Evolutionary conservation across 2,797 vertebrate genomes (phyloP), one percentile per base, ranked within the genome.

Genomic region (Yasuhikotakia modesta): DNA sequence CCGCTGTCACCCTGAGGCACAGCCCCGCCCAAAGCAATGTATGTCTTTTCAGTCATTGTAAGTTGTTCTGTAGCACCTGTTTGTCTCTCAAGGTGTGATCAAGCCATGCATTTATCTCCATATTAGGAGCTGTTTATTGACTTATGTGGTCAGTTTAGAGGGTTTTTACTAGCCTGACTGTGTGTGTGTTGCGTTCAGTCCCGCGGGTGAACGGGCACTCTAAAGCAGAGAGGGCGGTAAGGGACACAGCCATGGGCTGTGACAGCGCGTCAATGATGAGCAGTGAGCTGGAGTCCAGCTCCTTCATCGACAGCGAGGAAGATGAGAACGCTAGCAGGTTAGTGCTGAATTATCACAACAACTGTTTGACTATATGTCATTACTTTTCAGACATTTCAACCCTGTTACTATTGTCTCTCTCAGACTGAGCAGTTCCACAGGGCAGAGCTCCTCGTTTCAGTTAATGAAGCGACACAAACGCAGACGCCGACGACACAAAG

Each of bases 211-310:
- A 98, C 2, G 96, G 97, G 24, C 95, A 97, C 87, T 94, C 93
- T 0, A 96, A 98, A 87, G 92, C 92, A 4, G 96, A 97, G 73
- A 90, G 96, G 58, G 93, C 86, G 0, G 89, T 89, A 0, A 91
- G 95, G 0, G 96, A 97, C 85, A 92, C 92, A 2, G 95, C 91
- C 53, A 95, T 96, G 86, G 95, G 94, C 0, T 96, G 96, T 83
- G 97, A 96, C 85, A 93, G 94, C 39, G 93, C 95, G 46, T 96
- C 96, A 0, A 90, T 95, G 86, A 91, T 98, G 94, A 99, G 97
- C 90, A 99, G 97, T 0, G 97, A 99, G 85, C 92, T 99, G n/a
- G 97, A 99, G 81, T 96, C 96, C 81, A 99, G 96, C 92, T 98
- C 96, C 46, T 96, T 98, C 85, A 92, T 98, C 0, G 96, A 99